Evolutionary conservation across 2,113 vertebrate species (phyloP).

Genomic region (Pelecanus crispus): DNA sequence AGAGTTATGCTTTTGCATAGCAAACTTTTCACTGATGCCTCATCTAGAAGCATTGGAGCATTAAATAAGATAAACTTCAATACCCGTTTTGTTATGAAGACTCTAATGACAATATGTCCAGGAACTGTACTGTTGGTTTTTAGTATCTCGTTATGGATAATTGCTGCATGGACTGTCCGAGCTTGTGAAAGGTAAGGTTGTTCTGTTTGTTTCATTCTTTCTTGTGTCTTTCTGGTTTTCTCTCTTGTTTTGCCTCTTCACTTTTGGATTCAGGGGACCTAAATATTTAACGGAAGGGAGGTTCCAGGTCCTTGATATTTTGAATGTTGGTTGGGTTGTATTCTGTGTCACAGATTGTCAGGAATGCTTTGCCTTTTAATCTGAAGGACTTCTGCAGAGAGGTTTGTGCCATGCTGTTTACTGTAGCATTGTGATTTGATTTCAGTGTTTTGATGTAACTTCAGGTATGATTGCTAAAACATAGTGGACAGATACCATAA

Average conservation of each 20-base stretch:
- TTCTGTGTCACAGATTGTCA: background rate
- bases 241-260: background rate
- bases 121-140: slow-evolving; percentile 99
- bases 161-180: slow-evolving; percentile 98
- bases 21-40: slow-evolving; percentile 99
- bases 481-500: background rate
- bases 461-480: background rate
- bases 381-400: background rate
- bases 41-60: slow-evolving; percentile 97
- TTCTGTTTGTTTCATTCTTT: slow-evolving; percentile 25
- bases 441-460: background rate
- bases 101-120: slow-evolving; percentile 99
- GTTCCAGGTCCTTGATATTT: background rate
- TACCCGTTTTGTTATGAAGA: slow-evolving; percentile 99
- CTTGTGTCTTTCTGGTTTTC: background rate
- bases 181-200: slow-evolving; percentile 95
- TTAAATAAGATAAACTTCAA: slow-evolving; percentile 99
- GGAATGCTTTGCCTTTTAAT: background rate
- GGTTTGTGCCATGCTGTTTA: background rate
- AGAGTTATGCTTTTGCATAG: slow-evolving; percentile 99
- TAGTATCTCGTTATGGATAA: slow-evolving; percentile 99
- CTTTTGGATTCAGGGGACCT: background rate
- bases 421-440: background rate
- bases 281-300: background rate
- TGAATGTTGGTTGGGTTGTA: background rate